Base-by-base conservation (phyloP, 2,797 vertebrate species). In the Clangula hyemalis region DNA sequence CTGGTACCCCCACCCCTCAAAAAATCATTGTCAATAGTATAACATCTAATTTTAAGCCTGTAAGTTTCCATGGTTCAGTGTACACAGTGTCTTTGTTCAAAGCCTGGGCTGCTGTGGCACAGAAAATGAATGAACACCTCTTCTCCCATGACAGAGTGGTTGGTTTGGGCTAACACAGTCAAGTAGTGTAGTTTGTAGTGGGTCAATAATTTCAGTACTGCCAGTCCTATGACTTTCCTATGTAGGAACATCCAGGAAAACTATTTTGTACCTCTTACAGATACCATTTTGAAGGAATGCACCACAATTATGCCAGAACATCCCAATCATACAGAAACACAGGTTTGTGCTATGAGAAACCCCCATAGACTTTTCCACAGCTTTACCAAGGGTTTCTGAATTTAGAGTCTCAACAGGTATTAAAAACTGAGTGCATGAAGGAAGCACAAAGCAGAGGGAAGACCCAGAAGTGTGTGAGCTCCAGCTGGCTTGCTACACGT, bases 271-370 rank as follows among this genome's bases (percentile, higher is more conserved):
- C 57, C 87, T 96, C 93, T 85, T 95, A 84, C 78, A 78, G 96
- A 88, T 30, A 87, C 82, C 90, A 90, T 96, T 97, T 95, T 93
- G 92, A 96, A 96, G 65, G 94, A 74, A 91, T 30, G 58, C 73
- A 69, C 94, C 92, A 85, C 89, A 96, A 92, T 54, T 94, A 34
- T 71, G 79, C 93, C 96, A 97, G 95, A 96, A 97, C 92, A 97
- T 90, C 90, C 73, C 87, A 85, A 73, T 79, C 80, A 36, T 4
- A 76, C 38, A 91, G 83, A 81, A 93, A 80, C 21, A 61, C 92
- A 86, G 82, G 89, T 95, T 89, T 93, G 95, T 95, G 94, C 70
- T 86, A 87, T 72, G 76, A 78, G 91, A 93, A 97, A 96, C 71
- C 90, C 94, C 93, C 71, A 85, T 8, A 95, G 77, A 76, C 64